Evolutionary conservation across 1,140 invertebrate genomes (phyloP).

Genomic region (Diprion similis): DNA sequence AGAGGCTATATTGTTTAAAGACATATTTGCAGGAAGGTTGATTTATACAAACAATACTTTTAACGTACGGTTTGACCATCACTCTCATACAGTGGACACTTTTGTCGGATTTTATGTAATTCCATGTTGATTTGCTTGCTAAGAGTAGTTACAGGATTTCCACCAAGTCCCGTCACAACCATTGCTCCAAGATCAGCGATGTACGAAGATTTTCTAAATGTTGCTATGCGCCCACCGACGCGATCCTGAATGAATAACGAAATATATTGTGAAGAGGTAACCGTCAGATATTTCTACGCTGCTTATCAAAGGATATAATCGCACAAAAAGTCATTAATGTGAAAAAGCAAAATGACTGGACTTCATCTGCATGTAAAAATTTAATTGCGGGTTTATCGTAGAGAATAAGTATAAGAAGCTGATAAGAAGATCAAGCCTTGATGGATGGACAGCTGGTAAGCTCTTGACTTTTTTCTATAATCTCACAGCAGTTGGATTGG

Average conservation of each 20-base stretch:
- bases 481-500: neutral
- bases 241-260: conserved; percentile 71
- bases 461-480: neutral
- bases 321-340: neutral
- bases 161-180: conserved; percentile 89
- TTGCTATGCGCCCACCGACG: conserved; percentile 95
- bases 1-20: conserved; percentile 15
- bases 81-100: conserved; percentile 96
- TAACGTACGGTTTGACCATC: conserved; percentile 83
- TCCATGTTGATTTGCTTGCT: conserved; percentile 98
- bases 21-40: neutral
- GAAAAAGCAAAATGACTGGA: neutral
- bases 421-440: neutral
- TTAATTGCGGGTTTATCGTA: neutral
- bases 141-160: conserved; percentile 95
- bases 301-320: neutral
- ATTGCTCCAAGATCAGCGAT: conserved; percentile 94
- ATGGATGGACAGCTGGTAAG: neutral
- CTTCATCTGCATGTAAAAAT: neutral
- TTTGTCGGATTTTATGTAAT: conserved; percentile 93
- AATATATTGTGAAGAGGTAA: conserved; percentile 11
- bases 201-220: conserved; percentile 93
- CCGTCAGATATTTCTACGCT: neutral
- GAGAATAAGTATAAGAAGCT: too few species aligned
- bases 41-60: neutral